Percentiles rank a stretch among this genome's conserved stretches.
phyloP scores from a whole-genome alignment of 2,797 vertebrate genomes.

The Mormyrus hasselquistii region DNA sequence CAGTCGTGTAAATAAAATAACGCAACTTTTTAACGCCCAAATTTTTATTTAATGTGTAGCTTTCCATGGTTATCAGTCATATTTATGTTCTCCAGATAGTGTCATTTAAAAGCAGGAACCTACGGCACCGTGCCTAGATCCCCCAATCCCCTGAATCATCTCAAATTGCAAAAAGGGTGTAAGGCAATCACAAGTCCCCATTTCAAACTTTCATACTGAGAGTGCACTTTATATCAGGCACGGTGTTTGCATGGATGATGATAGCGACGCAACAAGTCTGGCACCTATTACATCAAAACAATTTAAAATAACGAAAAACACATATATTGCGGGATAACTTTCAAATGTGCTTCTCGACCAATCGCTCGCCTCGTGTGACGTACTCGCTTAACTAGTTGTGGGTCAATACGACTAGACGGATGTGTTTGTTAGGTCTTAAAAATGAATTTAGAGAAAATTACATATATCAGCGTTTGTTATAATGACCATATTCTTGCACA shows the following conservation, averaged over 20 bases:
- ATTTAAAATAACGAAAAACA: neutral
- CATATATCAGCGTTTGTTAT: neutral
- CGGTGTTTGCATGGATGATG: neutral
- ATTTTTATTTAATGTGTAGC: neutral
- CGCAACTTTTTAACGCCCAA: neutral
- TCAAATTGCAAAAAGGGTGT: neutral
- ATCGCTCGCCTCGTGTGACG: neutral
- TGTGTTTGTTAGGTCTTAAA: neutral
- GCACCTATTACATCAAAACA: neutral
- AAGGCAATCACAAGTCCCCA: neutral
- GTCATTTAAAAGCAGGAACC: neutral
- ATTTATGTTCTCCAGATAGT: neutral
- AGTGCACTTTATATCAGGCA: neutral
- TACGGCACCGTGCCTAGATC: neutral
- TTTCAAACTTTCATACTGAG: neutral
- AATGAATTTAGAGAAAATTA: neutral
- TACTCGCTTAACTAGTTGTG: neutral
- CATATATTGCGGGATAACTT: neutral
- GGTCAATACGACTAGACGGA: neutral
- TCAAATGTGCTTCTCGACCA: neutral
- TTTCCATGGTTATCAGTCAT: neutral
- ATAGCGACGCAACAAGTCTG: neutral
- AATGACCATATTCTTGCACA: neutral
- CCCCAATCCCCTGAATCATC: neutral
- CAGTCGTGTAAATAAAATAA: neutral